These are phyloP conservation scores for Euthynnus affinis DNA, from an alignment of 2,797 vertebrate genomes.

Conservation along the genomic window DNA sequence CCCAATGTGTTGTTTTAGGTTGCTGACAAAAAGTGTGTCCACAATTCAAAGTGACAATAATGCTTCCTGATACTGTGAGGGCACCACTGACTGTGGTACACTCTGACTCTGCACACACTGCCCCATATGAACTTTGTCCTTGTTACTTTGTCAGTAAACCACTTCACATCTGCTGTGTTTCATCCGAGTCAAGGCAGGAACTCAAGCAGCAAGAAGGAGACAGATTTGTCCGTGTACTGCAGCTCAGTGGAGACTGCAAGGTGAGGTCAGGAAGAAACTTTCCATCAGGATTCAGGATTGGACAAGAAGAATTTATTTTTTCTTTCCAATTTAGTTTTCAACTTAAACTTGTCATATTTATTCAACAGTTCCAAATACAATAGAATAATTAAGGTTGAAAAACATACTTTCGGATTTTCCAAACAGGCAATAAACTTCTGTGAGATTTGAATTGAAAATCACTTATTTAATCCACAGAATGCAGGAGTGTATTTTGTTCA, in stretches of 20 bases:
- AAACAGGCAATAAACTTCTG: not conserved
- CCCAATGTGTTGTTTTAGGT: not conserved
- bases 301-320: not conserved
- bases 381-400: not conserved
- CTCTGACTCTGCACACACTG: not conserved
- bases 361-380: not conserved
- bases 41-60: constrained; percentile 15
- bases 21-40: not conserved
- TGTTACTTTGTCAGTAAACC: constrained; percentile 13
- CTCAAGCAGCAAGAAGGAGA: constrained; percentile 22
- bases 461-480: not conserved
- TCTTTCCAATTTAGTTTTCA: no score
- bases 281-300: not conserved
- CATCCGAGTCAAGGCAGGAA: constrained; percentile 31
- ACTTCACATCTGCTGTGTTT: constrained; percentile 33
- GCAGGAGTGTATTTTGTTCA: constrained; percentile 22
- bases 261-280: constrained; percentile 8
- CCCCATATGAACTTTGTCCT: constrained; percentile 17
- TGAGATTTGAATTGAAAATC: not conserved
- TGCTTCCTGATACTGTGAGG: not conserved
- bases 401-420: not conserved
- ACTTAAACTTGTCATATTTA: not conserved
- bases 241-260: constrained; percentile 9
- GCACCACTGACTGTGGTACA: not conserved
- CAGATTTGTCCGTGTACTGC: not conserved